These are phyloP conservation scores for Drosophila athabasca DNA, from an alignment of 1,140 invertebrate genomes.

Conservation along the genomic window DNA sequence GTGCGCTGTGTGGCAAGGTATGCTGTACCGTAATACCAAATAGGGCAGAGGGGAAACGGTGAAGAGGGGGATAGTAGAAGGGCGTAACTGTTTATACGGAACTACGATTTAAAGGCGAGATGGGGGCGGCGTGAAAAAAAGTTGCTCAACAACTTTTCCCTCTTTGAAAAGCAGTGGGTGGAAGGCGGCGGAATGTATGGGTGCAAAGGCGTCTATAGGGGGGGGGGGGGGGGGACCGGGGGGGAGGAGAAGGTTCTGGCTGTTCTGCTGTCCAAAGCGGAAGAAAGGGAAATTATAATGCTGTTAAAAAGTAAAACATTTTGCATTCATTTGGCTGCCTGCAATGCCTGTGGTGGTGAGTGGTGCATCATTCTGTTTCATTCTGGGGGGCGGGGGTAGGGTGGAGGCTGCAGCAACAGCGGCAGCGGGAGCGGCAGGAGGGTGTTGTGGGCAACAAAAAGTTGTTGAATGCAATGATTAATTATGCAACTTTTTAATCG, in stretches of 20 bases:
- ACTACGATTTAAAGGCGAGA: slow-evolving; percentile 3
- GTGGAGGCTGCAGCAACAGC: background rate
- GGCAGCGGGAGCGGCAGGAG: background rate
- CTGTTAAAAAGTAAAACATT: slow-evolving; percentile 51
- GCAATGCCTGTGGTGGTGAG: slow-evolving; percentile 3
- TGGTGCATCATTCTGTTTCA: background rate
- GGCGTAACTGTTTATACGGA: slow-evolving; percentile 6
- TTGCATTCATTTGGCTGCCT: slow-evolving; percentile 27
- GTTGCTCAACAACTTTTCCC: slow-evolving; percentile 63
- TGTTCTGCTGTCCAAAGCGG: too few species aligned
- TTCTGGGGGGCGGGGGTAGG: too few species aligned
- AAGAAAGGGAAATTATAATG: slow-evolving; percentile 30
- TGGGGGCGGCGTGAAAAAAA: slow-evolving; percentile 35
- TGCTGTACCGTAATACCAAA: too few species aligned
- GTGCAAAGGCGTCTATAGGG: too few species aligned
- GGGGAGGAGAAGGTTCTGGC: background rate
- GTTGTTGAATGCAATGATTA: slow-evolving; percentile 73
- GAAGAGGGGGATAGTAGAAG: background rate
- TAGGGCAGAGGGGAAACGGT: background rate
- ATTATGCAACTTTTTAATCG: slow-evolving; percentile 74
- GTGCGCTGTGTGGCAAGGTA: too few species aligned
- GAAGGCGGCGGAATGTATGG: too few species aligned
- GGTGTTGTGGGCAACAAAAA: slow-evolving; percentile 29
- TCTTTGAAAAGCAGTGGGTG: slow-evolving; percentile 29
- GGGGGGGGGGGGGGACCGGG: background rate